Evolutionary conservation across 2,797 vertebrate species (phyloP), one percentile per base, ranked within the genome.

Genomic region (Acrocephalus scirpaceus): DNA sequence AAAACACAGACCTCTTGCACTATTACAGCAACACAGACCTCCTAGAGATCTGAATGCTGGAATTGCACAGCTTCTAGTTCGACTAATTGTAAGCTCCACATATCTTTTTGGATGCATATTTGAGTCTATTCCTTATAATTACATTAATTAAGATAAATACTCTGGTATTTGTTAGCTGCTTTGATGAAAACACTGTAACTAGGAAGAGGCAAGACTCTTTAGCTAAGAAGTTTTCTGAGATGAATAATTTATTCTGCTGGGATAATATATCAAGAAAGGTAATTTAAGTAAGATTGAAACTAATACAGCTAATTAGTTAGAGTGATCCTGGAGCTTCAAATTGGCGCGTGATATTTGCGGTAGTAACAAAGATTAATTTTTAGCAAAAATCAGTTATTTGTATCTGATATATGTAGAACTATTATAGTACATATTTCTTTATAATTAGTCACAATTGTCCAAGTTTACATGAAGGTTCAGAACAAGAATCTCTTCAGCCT

Each of bases 201-300:
- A 87, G 72, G 82, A 95, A 96, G 76, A 79, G 70, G 45, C 61
- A 94, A 93, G 73, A 61, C 23, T 94, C 90, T 88, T 72, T 47
- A 96, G 65, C 19, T 95, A 93, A 97, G 97, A 98, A 98, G 97
- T 98, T 98, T 96, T 56, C 23, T 53, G 86, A 81, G 85, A 93
- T 99, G 27, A 99, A 99, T 99, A 98, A 99, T 99, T 99, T 85
- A 99, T 98, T 97, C 56, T 74, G 74, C 90, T 97, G 97, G 98
- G 97, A 97, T 98, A 97, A 90, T 84, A 88, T 98, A 97, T 98
- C 98, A 98, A 95, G 50, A 65, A 82, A 94, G 94, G 98, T 98
- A 98, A 98, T 97, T 97, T 94, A 97, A 98, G 98, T 94, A 98
- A 95, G 65, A 51, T 69, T 96, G 86, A 85, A 97, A 86, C 75